Conservation (phyloP, 2,888 invertebrate species). For the Andrena hattorfiana region DNA sequence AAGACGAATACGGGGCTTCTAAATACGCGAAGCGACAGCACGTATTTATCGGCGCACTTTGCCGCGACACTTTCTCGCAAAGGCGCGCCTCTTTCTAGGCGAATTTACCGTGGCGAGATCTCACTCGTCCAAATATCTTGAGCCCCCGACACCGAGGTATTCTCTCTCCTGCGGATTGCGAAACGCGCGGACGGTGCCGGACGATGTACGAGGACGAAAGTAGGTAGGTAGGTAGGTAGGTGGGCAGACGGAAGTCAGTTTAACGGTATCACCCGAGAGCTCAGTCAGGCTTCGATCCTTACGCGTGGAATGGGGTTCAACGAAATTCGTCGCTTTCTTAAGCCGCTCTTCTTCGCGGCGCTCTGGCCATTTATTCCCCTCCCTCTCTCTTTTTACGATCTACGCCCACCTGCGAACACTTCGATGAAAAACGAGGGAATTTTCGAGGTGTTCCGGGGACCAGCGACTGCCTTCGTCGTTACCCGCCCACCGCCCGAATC, state of each 20-base stretch:
- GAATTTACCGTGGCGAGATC: conserved; percentile 40
- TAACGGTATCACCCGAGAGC: conserved; percentile 81
- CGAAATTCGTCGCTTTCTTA: conserved; percentile 62
- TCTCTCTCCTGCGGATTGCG: conserved; percentile 56
- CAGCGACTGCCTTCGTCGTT: conserved; percentile 38
- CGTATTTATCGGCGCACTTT: conserved; percentile 10
- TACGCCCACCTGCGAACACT: conserved; percentile 48
- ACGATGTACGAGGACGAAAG: conserved; percentile 76
- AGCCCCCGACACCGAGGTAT: conserved; percentile 53
- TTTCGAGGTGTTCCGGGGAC: conserved; percentile 32
- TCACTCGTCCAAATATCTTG: conserved; percentile 59
- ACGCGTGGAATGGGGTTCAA: conserved; percentile 66
- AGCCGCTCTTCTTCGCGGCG: conserved; percentile 26
- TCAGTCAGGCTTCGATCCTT: conserved; percentile 71
- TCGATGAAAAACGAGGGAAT: conserved; percentile 49
- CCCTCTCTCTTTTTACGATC: conserved; percentile 46
- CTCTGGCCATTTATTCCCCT: neutral
- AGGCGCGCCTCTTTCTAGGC: conserved; percentile 19
- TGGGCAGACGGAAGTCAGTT: conserved; percentile 82
- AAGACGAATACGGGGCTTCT: neutral
- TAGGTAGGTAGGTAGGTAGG: conserved; percentile 82
- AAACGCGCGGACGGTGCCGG: conserved; percentile 61
- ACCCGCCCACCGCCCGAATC: conserved; percentile 48
- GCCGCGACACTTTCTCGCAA: conserved; percentile 12
- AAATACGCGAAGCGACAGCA: neutral